phyloP scores from a whole-genome alignment of 2,113 vertebrate genomes.

The Spheniscus mendiculus region DNA sequence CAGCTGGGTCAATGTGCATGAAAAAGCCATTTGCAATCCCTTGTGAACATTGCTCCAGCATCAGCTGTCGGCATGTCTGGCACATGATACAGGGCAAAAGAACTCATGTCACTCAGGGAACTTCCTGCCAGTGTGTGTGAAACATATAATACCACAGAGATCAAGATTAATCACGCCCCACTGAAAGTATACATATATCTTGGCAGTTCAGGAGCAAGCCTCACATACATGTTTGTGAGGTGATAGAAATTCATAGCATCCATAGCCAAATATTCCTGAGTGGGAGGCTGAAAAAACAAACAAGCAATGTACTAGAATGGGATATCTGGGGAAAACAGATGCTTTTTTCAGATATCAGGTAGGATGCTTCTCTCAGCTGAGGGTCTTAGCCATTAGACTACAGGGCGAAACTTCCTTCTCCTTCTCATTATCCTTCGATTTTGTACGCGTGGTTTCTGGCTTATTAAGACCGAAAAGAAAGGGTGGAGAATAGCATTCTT shows the following conservation, averaged over 20 bases:
- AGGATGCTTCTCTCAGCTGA: neutral
- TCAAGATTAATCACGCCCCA: neutral
- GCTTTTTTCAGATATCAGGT: neutral
- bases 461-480: neutral
- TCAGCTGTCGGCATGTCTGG: slow-evolving; percentile 35
- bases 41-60: neutral
- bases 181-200: neutral
- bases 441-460: neutral
- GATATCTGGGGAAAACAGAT: neutral
- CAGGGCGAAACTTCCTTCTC: neutral
- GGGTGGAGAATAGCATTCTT: fast-evolving
- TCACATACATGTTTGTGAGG: neutral
- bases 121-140: slow-evolving; percentile 20
- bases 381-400: neutral
- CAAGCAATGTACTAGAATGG: neutral
- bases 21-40: neutral
- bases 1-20: neutral
- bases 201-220: neutral
- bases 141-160: neutral
- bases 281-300: neutral
- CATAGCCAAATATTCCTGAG: neutral
- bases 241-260: neutral
- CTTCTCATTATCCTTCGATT: neutral
- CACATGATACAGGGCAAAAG: neutral
- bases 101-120: slow-evolving; percentile 16